Conservation (phyloP, 2,797 vertebrate species). For the Lepilemur septentrionalis region DNA sequence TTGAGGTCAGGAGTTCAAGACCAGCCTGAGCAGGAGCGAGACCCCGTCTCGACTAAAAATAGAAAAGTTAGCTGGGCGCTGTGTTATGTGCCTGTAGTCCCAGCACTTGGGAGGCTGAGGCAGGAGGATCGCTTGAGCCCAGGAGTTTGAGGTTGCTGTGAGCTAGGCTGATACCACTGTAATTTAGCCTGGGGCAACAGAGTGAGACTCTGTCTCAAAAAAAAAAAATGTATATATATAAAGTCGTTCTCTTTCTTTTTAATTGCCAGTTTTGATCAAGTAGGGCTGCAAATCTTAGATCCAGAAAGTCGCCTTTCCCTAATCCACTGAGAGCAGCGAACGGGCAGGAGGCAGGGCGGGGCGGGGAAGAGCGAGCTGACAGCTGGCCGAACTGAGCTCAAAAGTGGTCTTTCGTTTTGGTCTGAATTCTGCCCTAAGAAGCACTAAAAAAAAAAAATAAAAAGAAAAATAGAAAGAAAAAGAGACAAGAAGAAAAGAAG, state of each 20-base stretch:
- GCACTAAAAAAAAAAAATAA: background rate
- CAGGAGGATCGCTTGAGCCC: background rate
- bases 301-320: background rate
- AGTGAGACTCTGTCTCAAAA: background rate
- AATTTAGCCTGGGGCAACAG: background rate
- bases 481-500: background rate
- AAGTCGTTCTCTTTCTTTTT: background rate
- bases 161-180: background rate
- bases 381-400: background rate
- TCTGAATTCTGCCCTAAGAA: background rate
- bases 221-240: background rate
- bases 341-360: background rate
- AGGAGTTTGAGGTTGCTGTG: background rate
- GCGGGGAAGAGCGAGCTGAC: background rate
- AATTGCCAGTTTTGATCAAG: background rate
- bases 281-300: background rate
- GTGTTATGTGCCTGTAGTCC: background rate
- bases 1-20: background rate
- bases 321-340: background rate
- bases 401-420: background rate
- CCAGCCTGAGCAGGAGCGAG: background rate
- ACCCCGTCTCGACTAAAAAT: background rate
- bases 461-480: background rate
- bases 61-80: background rate
- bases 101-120: background rate